Evolutionary conservation across 2,113 vertebrate genomes (phyloP), one percentile per base, ranked within the genome.

Genomic region (Paramormyrops kingsleyae): DNA sequence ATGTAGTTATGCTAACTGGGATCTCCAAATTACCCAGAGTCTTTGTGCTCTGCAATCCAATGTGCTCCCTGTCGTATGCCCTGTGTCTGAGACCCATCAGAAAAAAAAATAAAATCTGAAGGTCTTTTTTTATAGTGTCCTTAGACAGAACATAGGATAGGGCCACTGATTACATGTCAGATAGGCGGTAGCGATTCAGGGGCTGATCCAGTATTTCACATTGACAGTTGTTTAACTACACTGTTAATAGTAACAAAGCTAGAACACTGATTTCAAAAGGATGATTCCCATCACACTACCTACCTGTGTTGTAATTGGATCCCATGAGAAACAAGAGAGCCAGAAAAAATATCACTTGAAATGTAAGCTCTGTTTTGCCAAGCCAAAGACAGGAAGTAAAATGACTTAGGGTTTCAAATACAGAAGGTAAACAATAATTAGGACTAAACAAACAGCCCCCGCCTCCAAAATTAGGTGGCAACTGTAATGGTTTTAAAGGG

Each of bases 371-470:
- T 92, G 88, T 91, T 31, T 89, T 91, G 91, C 92, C 44, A 89
- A 84, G n/a, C 88, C 88, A 13, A 84, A 27, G 49, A 84, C 77
- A 46, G n/a, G 39, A 59, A 89, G 35, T 49, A 27, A 35, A 56
- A 62, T 84, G 83, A 53, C 35, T 93, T 91, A 92, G 87, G 84
- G 83, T 93, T 92, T 93, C 89, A 88, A 91, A 89, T 92, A 90
- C 84, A 46, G 12, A 66, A 92, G 91, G 90, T 94, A 95, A 95
- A 94, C 93, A 95, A 91, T 94, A 95, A 95, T 95, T 94, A 95
- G 90, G 89, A 92, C 88, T 90, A 92, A 94, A 92, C 92, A 92
- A 93, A 93, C 92, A 85, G 66, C 46, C 59, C n/a, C 50, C 47
- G n/a, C 39, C 49, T 87, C 46, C 24, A 62, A 74, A 88, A 66